phyloP scores from a whole-genome alignment of 1,140 invertebrate species.

The Riptortus pedestris region DNA sequence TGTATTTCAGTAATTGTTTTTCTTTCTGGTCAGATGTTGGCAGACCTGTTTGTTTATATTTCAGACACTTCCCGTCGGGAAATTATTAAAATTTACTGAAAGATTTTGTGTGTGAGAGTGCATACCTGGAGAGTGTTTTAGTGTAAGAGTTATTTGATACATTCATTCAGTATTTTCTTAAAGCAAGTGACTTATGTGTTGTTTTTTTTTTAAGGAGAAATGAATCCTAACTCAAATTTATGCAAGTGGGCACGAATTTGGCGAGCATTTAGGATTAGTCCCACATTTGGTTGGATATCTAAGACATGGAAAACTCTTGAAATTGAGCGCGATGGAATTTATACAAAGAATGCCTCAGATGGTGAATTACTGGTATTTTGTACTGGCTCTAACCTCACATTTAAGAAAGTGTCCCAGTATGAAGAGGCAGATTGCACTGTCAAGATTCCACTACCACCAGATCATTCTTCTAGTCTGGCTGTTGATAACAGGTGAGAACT shows the following conservation, averaged over 20 bases:
- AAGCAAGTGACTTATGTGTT: no score
- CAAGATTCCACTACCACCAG: background rate
- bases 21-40: no score
- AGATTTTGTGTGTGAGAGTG: no score
- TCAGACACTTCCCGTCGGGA: no score
- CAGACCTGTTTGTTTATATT: no score
- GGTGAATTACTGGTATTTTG: background rate
- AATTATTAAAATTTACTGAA: no score
- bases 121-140: no score
- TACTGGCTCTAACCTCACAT: background rate
- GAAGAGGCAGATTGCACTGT: background rate
- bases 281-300: background rate
- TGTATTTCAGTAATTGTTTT: no score
- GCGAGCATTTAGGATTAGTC: background rate
- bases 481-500: conserved; percentile 2
- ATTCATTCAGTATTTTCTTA: no score
- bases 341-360: conserved; percentile 3
- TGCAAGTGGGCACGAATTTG: conserved; percentile 13
- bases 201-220: no score
- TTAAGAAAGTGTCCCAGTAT: background rate
- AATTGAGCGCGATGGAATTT: background rate
- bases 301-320: background rate
- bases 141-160: no score
- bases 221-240: no score
- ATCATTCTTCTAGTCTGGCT: background rate